A percentile compares a stretch with the other conserved stretches of the same genome.
Conservation (phyloP, 2,888 invertebrate genomes). For the Limenitis camilla region DNA sequence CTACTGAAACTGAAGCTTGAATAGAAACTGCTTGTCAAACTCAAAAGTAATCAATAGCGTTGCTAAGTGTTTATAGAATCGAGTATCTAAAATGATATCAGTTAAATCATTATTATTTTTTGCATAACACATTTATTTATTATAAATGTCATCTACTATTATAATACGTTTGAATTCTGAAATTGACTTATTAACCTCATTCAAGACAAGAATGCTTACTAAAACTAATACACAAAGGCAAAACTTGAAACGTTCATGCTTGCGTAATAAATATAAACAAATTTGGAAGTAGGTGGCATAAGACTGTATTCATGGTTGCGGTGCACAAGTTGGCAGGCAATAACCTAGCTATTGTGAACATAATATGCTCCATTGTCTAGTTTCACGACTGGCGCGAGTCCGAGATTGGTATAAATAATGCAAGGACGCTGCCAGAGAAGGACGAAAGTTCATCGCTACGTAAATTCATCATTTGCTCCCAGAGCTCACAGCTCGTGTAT, state of each 20-base stretch:
- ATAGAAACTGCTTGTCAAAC: no score
- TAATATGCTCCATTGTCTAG: constrained; percentile 30
- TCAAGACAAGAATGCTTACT: not conserved
- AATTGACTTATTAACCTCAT: no score
- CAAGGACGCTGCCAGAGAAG: constrained; percentile 28
- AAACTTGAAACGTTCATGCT: not conserved
- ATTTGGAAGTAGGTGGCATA: constrained; percentile 15
- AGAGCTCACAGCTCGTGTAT: constrained; percentile 1
- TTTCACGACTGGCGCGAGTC: constrained; percentile 26
- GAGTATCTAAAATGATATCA: no score
- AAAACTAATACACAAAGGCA: not conserved
- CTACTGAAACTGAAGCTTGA: no score
- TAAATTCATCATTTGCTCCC: constrained; percentile 28
- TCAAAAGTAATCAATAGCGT: no score
- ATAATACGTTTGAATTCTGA: no score
- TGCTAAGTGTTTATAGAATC: no score
- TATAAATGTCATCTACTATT: no score
- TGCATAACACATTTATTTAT: no score
- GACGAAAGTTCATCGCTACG: constrained; percentile 21
- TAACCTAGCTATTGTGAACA: constrained; percentile 33
- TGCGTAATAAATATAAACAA: constrained; percentile 15
- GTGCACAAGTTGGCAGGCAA: constrained; percentile 33
- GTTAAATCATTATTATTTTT: no score
- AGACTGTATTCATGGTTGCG: constrained; percentile 15
- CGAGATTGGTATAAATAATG: constrained; percentile 42